Percentiles rank a stretch among this genome's conserved stretches.
phyloP scores from a whole-genome alignment of 2,888 invertebrate species.

The Ophioninae sp. region DNA sequence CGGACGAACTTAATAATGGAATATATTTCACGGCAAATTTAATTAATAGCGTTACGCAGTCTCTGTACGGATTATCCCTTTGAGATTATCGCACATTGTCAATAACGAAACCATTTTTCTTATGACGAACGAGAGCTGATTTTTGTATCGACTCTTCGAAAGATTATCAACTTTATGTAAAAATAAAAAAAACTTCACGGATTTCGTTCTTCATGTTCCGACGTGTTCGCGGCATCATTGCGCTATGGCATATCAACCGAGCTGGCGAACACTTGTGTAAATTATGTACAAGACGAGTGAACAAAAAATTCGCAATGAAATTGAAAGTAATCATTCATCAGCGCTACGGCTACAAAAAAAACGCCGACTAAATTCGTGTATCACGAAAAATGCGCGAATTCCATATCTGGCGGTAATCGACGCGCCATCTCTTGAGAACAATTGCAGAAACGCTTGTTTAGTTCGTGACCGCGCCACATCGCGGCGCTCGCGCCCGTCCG shows the following conservation, averaged over 20 bases:
- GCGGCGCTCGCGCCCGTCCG: neutral
- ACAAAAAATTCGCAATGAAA: neutral
- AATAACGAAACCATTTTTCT: neutral
- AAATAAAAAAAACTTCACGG: neutral
- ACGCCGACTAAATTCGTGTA: neutral
- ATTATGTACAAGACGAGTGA: neutral
- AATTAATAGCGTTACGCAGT: neutral
- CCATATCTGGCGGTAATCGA: neutral
- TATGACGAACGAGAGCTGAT: neutral
- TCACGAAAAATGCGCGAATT: neutral
- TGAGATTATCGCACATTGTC: neutral
- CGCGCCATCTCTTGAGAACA: neutral
- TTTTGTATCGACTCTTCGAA: neutral
- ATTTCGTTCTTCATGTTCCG: neutral
- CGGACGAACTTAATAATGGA: neutral
- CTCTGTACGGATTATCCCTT: neutral
- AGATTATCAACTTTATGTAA: neutral
- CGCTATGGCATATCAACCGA: too few species aligned
- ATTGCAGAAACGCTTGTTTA: neutral
- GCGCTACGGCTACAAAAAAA: neutral
- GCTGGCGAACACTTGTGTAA: neutral
- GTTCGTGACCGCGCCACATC: neutral
- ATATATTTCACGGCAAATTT: neutral
- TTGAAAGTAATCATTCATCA: too few species aligned
- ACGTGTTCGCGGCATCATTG: neutral